Conservation (phyloP, 2,113 vertebrate genomes). For the Serinus canaria region DNA sequence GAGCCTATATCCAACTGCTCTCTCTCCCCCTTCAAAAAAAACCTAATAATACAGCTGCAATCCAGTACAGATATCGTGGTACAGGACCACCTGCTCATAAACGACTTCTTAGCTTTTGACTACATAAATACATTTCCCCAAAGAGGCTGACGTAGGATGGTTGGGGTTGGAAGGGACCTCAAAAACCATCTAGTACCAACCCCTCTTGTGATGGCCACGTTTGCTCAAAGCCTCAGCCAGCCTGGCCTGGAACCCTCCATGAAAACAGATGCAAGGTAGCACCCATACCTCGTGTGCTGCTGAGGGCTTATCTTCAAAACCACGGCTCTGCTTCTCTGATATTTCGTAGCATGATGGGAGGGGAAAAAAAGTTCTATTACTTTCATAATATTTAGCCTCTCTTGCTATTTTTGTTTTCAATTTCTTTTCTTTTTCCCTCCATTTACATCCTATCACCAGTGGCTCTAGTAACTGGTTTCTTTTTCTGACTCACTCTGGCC, state of each 20-base stretch:
- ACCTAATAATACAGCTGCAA: background rate
- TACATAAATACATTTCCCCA: background rate
- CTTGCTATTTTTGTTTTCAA: background rate
- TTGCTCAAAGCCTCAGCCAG: background rate
- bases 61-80: fast-evolving
- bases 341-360: background rate
- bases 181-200: background rate
- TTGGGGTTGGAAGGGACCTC: background rate
- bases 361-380: background rate
- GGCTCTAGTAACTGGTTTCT: background rate
- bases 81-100: background rate
- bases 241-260: background rate
- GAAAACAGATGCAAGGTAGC: background rate
- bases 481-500: background rate
- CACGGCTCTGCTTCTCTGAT: background rate
- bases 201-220: background rate
- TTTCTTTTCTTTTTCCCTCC: background rate
- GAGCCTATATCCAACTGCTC: background rate
- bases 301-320: background rate
- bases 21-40: background rate
- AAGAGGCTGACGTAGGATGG: background rate
- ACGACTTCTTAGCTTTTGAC: background rate
- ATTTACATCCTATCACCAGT: background rate
- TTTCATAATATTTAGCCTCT: background rate
- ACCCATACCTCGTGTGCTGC: background rate